These are phyloP conservation scores for Cepaea hortensis DNA, from an alignment of 2,888 invertebrate genomes.

Conservation along the genomic window DNA sequence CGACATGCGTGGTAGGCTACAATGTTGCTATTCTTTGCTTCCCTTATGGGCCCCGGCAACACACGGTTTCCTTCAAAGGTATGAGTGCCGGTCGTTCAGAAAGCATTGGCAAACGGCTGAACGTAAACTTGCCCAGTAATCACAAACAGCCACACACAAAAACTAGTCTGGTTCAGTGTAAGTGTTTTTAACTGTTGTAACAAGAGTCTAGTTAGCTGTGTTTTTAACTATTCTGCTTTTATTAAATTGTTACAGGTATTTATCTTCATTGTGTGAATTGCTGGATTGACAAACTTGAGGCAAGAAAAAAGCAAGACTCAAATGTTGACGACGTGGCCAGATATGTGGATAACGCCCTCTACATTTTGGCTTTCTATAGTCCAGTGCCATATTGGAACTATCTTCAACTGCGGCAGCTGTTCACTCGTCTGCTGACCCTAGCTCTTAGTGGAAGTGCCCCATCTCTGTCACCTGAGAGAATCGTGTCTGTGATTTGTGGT, in stretches of 20 bases:
- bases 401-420: conserved; percentile 60
- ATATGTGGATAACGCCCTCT: conserved; percentile 51
- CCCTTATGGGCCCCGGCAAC: no score
- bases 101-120: no score
- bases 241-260: conserved; percentile 29
- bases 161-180: no score
- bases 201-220: no score
- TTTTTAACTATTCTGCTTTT: not conserved
- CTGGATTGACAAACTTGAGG: conserved; percentile 57
- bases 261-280: conserved; percentile 61
- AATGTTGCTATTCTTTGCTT: no score
- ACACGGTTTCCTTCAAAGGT: no score
- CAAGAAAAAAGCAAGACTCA: conserved; percentile 1
- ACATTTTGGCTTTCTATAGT: conserved; percentile 63
- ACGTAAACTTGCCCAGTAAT: no score
- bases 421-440: conserved; percentile 60
- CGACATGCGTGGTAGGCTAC: no score
- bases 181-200: no score
- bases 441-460: conserved; percentile 46
- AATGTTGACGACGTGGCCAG: not conserved
- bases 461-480: conserved; percentile 32
- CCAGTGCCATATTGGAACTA: conserved; percentile 62
- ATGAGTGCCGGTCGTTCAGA: no score
- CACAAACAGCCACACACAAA: no score
- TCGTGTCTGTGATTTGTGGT: conserved; percentile 64